Percentiles rank a stretch among this genome's conserved stretches.
These are phyloP conservation scores for Helleia helle DNA, from an alignment of 2,888 invertebrate genomes.

Conservation along the genomic window DNA sequence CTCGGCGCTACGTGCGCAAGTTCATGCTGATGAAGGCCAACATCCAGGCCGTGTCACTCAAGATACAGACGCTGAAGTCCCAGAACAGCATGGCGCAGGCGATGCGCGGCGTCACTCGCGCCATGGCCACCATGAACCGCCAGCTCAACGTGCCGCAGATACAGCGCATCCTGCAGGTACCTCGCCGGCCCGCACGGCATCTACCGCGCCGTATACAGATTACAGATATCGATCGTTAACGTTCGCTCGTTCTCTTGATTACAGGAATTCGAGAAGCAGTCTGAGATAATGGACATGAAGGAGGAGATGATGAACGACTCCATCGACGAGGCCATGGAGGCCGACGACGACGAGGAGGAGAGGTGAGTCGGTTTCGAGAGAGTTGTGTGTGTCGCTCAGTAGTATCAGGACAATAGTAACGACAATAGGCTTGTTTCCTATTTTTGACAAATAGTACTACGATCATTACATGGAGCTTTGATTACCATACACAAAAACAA, in stretches of 20 bases:
- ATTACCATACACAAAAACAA: too few relatives aligned
- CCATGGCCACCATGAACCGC: conserved; percentile 98
- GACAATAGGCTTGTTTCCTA: too few relatives aligned
- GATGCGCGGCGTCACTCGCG: conserved; percentile 98
- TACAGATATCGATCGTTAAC: too few relatives aligned
- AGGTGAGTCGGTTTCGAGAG: too few relatives aligned
- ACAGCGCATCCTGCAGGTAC: conserved; percentile 85
- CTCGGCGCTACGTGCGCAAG: conserved; percentile 95
- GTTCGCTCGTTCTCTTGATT: too few relatives aligned
- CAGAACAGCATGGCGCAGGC: conserved; percentile 99
- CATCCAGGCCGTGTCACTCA: conserved; percentile 97
- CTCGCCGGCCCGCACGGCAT: too few relatives aligned
- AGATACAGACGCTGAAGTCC: conserved; percentile 97
- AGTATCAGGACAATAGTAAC: too few relatives aligned
- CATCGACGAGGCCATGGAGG: conserved; percentile 99
- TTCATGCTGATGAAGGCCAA: conserved; percentile 99
- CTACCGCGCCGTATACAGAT: too few relatives aligned
- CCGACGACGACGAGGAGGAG: conserved; percentile 98
- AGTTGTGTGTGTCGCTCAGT: too few relatives aligned
- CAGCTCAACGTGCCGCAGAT: conserved; percentile 98
- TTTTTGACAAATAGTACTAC: too few relatives aligned
- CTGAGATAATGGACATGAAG: conserved; percentile 99
- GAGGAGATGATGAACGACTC: conserved; percentile 99
- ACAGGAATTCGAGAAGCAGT: conserved; percentile 98
- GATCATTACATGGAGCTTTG: too few relatives aligned